A percentile compares a stretch with the other conserved stretches of the same genome.
phyloP scores from a whole-genome alignment of 2,888 invertebrate genomes.

The Drosophila gaucha region DNA sequence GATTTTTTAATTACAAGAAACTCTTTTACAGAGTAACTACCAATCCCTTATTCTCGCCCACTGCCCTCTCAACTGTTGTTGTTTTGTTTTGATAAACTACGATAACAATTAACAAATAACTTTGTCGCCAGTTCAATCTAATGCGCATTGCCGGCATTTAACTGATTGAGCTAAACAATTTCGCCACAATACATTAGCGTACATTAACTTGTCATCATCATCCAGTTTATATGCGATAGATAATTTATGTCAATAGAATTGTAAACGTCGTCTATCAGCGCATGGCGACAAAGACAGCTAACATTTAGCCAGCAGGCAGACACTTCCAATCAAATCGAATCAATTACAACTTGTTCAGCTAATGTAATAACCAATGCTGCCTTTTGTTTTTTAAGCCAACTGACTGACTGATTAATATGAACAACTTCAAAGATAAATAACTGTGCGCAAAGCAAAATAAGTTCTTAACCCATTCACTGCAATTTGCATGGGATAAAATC shows the following conservation, averaged over 20 bases:
- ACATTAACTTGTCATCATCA: constrained; percentile 51
- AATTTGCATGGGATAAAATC: neutral
- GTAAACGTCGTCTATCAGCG: constrained; percentile 60
- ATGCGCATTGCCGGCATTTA: constrained; percentile 45
- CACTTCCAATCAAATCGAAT: constrained; percentile 53
- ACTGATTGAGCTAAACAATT: constrained; percentile 45
- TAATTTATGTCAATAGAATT: constrained; percentile 73
- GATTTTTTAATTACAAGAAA: neutral
- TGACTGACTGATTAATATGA: constrained; percentile 47
- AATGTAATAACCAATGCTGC: constrained; percentile 40
- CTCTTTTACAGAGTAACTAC: neutral
- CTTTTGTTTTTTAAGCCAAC: constrained; percentile 49
- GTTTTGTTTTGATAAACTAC: constrained; percentile 11
- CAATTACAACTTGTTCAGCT: constrained; percentile 54
- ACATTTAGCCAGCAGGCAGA: constrained; percentile 48
- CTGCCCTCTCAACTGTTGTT: neutral
- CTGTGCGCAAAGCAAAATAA: constrained; percentile 9
- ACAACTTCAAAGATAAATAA: constrained; percentile 28
- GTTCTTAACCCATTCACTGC: constrained; percentile 39
- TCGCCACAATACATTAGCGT: constrained; percentile 37
- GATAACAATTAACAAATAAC: constrained; percentile 35
- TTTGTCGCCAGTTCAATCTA: constrained; percentile 44
- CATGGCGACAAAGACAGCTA: constrained; percentile 57
- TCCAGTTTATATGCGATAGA: constrained; percentile 10
- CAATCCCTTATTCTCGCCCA: neutral